phyloP scores from a whole-genome alignment of 2,113 vertebrate genomes.

The Pteruthius melanotis region DNA sequence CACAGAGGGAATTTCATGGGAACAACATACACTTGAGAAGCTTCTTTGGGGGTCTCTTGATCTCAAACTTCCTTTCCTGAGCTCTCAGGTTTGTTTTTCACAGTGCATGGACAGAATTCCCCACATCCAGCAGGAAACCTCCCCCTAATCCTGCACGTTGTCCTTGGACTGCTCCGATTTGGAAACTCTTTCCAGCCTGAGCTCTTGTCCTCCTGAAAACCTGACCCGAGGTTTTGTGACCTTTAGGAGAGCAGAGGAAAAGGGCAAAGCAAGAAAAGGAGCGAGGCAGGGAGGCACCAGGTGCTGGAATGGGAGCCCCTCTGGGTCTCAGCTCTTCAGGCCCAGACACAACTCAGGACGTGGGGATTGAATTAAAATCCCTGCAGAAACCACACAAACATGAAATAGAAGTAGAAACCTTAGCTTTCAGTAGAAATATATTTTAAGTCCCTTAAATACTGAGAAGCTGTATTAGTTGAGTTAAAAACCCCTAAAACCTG shows the following conservation, averaged over 20 bases:
- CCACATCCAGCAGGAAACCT: not conserved
- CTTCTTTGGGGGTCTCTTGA: not conserved
- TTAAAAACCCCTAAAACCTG: no score
- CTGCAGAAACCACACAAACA: no score
- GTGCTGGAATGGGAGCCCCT: no score
- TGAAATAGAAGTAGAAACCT: no score
- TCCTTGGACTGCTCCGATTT: fast-evolving
- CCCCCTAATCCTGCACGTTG: fast-evolving
- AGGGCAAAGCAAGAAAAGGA: not conserved
- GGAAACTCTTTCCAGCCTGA: not conserved
- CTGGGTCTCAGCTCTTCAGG: no score
- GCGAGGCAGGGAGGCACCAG: not conserved
- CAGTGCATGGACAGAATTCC: not conserved
- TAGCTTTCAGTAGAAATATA: no score
- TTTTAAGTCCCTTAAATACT: no score
- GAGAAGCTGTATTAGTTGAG: no score
- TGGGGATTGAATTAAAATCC: no score
- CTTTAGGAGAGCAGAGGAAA: not conserved
- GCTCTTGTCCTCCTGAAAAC: not conserved
- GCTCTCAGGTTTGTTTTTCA: not conserved
- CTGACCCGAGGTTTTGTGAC: not conserved
- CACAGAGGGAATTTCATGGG: not conserved
- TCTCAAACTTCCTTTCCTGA: not conserved
- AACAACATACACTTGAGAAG: not conserved
- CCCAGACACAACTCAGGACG: no score